These are phyloP conservation scores for Latrodectus elegans DNA, from an alignment of 2,888 invertebrate species.

Conservation along the genomic window DNA sequence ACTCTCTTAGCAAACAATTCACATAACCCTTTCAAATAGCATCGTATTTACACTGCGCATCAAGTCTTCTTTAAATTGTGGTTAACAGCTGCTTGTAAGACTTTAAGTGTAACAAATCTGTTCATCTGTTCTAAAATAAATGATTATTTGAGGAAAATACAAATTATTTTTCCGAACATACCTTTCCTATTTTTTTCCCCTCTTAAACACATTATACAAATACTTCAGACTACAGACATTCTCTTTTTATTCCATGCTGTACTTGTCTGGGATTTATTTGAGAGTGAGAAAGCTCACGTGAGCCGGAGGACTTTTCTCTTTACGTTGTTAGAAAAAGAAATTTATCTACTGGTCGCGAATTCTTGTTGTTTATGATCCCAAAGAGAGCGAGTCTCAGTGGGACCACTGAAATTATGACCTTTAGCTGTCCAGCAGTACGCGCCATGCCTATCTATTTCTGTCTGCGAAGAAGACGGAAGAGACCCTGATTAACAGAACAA, in stretches of 20 bases:
- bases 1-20: no score
- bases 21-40: not conserved
- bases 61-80: not conserved
- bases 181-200: not conserved
- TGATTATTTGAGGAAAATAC: not conserved
- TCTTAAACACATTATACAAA: not conserved
- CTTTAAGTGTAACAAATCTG: not conserved
- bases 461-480: conserved; percentile 17
- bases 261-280: conserved; percentile 36
- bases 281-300: conserved; percentile 12
- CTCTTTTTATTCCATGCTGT: conserved; percentile 13
- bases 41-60: conserved; percentile 18
- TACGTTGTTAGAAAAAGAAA: conserved; percentile 34
- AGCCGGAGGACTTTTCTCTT: not conserved
- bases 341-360: conserved; percentile 30
- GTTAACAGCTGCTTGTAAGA: conserved; percentile 3
- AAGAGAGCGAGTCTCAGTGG: conserved; percentile 11
- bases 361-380: conserved; percentile 42
- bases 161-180: not conserved
- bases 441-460: conserved; percentile 31
- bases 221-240: not conserved
- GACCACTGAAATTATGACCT: conserved; percentile 31
- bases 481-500: conserved; percentile 38
- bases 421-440: conserved; percentile 11
- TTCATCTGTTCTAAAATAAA: conserved; percentile 1